Evolutionary conservation across 2,113 vertebrate species (phyloP).

Genomic region (Anthoscopus minutus): DNA sequence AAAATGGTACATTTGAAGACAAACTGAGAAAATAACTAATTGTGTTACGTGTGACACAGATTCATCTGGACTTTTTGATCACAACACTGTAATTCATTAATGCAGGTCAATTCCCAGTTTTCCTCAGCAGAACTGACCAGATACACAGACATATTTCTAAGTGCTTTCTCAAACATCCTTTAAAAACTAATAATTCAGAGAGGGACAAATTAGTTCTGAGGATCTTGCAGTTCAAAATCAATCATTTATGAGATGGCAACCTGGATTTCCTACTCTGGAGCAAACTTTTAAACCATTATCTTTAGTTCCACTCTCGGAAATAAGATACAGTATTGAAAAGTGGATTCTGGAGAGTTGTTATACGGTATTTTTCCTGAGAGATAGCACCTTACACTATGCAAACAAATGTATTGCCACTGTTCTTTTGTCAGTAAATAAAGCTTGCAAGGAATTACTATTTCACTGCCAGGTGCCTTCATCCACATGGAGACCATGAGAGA

Average conservation of each 20-base stretch:
- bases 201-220: neutral
- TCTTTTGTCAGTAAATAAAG: neutral
- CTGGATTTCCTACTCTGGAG: neutral
- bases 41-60: slow-evolving; percentile 41
- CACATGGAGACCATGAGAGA: neutral
- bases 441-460: neutral
- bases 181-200: neutral
- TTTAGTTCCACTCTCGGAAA: neutral
- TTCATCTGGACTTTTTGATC: slow-evolving; percentile 56
- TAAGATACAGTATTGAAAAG: neutral
- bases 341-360: too few relatives aligned
- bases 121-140: neutral
- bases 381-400: fast-evolving
- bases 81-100: slow-evolving; percentile 40
- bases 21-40: slow-evolving; percentile 73
- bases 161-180: neutral
- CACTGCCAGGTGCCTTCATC: neutral
- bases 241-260: neutral
- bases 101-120: slow-evolving; percentile 33
- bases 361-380: neutral
- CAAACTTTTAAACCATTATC: neutral
- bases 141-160: neutral
- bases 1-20: slow-evolving; percentile 67
- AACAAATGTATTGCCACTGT: neutral
- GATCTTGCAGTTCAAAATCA: neutral